Evolutionary conservation across 1,140 invertebrate species (phyloP).

Genomic region (Daktulosphaira vitifoliae): DNA sequence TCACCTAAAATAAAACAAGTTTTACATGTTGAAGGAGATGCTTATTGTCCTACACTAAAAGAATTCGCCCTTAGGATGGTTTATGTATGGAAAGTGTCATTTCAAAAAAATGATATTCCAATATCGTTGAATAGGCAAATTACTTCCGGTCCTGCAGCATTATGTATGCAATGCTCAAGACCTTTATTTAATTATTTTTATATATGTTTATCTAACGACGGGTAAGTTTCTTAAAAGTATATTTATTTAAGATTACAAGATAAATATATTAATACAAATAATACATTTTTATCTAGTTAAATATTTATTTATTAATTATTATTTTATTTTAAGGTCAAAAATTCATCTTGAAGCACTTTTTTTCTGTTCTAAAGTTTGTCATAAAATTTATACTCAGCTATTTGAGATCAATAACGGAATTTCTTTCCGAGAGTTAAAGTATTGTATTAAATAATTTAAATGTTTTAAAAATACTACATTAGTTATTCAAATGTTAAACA

Average conservation of each 20-base stretch:
- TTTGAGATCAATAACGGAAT: not conserved
- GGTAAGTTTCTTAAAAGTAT: not conserved
- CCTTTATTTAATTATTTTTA: slow-evolving; percentile 11
- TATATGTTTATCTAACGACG: slow-evolving; percentile 1
- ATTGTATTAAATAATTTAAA: slow-evolving; percentile 11
- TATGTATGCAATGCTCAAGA: slow-evolving; percentile 13
- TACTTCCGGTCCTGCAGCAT: slow-evolving; percentile 3
- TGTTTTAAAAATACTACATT: no score
- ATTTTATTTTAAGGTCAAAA: slow-evolving; percentile 6
- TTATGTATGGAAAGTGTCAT: slow-evolving; percentile 10
- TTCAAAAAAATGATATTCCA: not conserved
- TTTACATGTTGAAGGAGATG: not conserved
- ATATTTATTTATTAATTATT: no score
- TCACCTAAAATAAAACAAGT: slow-evolving; percentile 25
- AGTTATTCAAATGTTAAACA: no score
- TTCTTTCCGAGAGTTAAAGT: slow-evolving; percentile 10
- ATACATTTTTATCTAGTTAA: no score
- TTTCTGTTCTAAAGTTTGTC: slow-evolving; percentile 25
- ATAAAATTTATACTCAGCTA: slow-evolving; percentile 1
- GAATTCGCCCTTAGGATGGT: slow-evolving; percentile 4
- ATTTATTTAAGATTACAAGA: no score
- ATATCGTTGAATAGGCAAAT: not conserved
- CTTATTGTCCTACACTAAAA: not conserved
- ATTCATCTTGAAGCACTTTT: slow-evolving; percentile 5
- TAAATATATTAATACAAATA: no score